phyloP scores from a whole-genome alignment of 2,888 invertebrate genomes.

The Hoplodrina ambigua region DNA sequence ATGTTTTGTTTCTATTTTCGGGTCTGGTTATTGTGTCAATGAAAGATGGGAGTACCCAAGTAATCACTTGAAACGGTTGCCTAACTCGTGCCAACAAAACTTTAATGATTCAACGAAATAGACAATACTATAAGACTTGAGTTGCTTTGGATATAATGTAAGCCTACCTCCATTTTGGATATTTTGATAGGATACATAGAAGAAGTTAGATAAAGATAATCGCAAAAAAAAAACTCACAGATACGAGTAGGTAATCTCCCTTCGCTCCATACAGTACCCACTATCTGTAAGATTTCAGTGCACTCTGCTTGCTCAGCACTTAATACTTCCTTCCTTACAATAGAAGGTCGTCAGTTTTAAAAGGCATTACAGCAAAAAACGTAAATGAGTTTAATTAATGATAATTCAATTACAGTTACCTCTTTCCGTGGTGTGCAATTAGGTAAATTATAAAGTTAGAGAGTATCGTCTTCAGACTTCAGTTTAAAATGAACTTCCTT shows the following conservation, averaged over 20 bases:
- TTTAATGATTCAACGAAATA: conserved; percentile 4
- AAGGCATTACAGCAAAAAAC: not conserved
- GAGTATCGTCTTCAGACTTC: not conserved
- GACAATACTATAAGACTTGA: not conserved
- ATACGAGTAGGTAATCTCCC: too few species aligned
- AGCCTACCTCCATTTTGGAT: not conserved
- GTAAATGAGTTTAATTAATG: not conserved
- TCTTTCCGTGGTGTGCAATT: not conserved
- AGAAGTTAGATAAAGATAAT: too few species aligned
- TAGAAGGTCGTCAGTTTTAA: conserved; percentile 3
- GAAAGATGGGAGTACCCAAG: too few species aligned
- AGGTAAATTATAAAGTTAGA: conserved; percentile 24
- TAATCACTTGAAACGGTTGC: not conserved
- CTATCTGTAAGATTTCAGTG: not conserved
- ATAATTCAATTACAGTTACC: not conserved
- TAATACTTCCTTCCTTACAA: not conserved
- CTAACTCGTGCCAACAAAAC: not conserved
- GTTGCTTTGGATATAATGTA: not conserved
- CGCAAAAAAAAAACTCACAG: not conserved
- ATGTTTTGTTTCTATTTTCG: conserved; percentile 7
- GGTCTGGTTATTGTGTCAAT: not conserved
- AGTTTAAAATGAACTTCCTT: conserved; percentile 16
- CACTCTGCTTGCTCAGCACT: too few species aligned
- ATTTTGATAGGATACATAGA: not conserved
- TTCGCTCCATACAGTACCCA: too few species aligned